Percentiles rank a stretch among this genome's conserved stretches.
Conservation (phyloP, 1,140 invertebrate species). For the Drosophila equinoxialis region DNA sequence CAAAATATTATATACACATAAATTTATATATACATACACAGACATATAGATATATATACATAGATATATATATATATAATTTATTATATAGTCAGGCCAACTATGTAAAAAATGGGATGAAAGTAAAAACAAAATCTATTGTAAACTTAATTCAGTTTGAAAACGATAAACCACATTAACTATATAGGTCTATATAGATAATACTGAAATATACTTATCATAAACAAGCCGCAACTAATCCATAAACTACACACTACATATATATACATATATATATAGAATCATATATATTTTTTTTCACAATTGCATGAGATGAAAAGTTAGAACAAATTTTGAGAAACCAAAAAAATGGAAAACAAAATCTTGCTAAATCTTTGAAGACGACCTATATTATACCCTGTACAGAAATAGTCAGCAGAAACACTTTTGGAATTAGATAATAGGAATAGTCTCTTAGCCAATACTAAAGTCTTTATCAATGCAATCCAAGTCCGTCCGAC, state of each 20-base stretch:
- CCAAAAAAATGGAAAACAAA: too few relatives aligned
- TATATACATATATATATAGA: not conserved
- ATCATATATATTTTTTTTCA: too few relatives aligned
- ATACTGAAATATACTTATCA: not conserved
- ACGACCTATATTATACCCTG: too few relatives aligned
- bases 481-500: too few relatives aligned
- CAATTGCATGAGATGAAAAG: too few relatives aligned
- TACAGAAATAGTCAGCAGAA: too few relatives aligned
- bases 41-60: conserved; percentile 50
- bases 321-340: too few relatives aligned
- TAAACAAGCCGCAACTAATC: conserved; percentile 3
- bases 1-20: conserved; percentile 31
- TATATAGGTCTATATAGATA: conserved; percentile 3
- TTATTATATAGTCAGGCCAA: conserved; percentile 48
- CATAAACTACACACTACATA: not conserved
- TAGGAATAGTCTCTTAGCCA: too few relatives aligned
- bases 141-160: conserved; percentile 54
- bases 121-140: conserved; percentile 25
- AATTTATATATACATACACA: conserved; percentile 41
- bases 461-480: too few relatives aligned
- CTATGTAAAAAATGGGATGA: conserved; percentile 44
- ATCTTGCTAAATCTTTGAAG: too few relatives aligned
- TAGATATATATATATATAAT: conserved; percentile 29
- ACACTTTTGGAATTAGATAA: too few relatives aligned
- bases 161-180: conserved; percentile 32